phyloP scores from a whole-genome alignment of 2,113 vertebrate genomes.

The Vicugna pacos region DNA sequence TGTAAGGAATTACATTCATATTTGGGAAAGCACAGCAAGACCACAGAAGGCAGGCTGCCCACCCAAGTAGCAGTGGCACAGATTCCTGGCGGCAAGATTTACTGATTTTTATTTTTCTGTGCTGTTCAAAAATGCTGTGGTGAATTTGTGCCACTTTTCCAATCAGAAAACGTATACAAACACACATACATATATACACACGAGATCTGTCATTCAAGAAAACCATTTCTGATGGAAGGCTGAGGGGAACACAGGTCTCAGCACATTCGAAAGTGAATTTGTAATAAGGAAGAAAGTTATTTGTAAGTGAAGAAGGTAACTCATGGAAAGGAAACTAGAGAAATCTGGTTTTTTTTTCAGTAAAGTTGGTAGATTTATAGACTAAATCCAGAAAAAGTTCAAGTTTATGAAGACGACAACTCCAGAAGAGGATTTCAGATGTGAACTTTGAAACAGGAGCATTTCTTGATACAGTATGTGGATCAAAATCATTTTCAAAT shows the following conservation, averaged over 20 bases:
- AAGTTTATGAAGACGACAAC: neutral
- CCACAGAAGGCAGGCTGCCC: neutral
- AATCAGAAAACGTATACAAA: neutral
- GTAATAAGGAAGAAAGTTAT: neutral
- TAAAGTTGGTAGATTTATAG: neutral
- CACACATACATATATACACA: accelerated
- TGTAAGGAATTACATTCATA: neutral
- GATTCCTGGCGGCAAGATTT: neutral
- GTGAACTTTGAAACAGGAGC: neutral
- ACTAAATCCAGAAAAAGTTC: neutral
- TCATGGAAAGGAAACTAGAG: neutral
- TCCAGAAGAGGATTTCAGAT: neutral
- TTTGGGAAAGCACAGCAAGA: neutral
- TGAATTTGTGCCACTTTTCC: neutral
- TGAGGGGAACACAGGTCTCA: neutral
- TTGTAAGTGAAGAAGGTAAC: neutral
- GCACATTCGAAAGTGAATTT: neutral
- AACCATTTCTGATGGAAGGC: neutral
- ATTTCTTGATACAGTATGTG: neutral
- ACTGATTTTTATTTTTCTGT: neutral
- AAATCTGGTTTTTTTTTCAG: neutral
- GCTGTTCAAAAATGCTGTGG: neutral
- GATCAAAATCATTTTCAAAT: neutral
- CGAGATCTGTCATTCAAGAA: neutral
- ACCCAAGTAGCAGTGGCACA: neutral